A percentile compares a stretch with the other conserved stretches of the same genome.
phyloP scores from a whole-genome alignment of 2,797 vertebrate genomes.

The Cygnus olor region DNA sequence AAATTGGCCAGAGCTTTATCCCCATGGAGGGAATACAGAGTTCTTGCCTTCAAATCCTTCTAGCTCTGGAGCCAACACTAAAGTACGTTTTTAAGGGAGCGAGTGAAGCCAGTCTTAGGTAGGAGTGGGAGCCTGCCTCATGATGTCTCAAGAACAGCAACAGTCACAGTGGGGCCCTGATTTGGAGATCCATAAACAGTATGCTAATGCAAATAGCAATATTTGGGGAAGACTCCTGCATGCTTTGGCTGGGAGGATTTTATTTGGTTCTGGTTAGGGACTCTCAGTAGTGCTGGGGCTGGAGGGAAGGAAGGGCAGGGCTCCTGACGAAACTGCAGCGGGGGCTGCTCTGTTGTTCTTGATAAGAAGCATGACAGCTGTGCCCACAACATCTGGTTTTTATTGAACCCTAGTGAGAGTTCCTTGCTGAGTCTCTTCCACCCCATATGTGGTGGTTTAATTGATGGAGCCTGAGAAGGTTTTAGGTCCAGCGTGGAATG shows the following conservation, averaged over 20 bases:
- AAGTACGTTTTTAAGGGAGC: neutral
- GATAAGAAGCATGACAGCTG: conserved; percentile 59
- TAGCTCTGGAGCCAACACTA: neutral
- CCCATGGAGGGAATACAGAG: neutral
- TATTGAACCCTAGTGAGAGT: conserved; percentile 58
- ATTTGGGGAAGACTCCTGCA: conserved; percentile 1
- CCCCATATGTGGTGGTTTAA: conserved; percentile 67
- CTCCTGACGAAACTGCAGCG: conserved; percentile 40
- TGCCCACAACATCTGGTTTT: conserved; percentile 66
- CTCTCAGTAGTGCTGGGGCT: neutral
- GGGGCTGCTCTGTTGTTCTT: conserved; percentile 31
- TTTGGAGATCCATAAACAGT: conserved; percentile 8
- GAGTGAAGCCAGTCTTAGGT: conserved; percentile 8
- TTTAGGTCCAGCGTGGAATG: conserved; percentile 48
- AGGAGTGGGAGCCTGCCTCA: neutral
- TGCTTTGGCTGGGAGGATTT: neutral
- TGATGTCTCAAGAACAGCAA: neutral
- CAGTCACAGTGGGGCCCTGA: neutral
- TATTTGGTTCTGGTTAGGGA: conserved; percentile 41
- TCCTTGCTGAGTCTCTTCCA: conserved; percentile 60
- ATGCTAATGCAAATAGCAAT: conserved; percentile 2
- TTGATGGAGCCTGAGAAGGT: conserved; percentile 67
- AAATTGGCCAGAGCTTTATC: conserved; percentile 35
- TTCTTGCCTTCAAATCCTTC: conserved; percentile 4
- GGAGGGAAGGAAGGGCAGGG: conserved; percentile 52